Conservation (phyloP, 2,113 vertebrate species). For the Phalacrocorax aristotelis region DNA sequence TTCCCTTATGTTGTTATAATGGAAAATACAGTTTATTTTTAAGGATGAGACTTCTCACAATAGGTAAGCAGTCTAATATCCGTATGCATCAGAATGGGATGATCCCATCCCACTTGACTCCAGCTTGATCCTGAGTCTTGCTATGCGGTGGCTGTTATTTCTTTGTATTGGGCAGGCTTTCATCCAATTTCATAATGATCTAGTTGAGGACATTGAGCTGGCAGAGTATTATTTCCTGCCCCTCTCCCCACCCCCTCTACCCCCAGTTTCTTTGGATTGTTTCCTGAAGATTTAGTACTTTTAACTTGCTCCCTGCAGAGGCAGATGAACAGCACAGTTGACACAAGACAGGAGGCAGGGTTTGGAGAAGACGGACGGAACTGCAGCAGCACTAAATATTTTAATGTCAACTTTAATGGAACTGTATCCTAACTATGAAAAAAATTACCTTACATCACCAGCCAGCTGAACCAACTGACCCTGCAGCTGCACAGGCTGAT, state of each 20-base stretch:
- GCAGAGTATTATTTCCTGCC: background rate
- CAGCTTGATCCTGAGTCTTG: background rate
- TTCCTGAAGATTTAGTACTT: constrained; percentile 5
- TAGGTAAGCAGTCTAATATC: background rate
- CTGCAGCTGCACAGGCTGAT: background rate
- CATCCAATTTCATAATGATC: background rate
- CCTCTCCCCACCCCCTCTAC: background rate
- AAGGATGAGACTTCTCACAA: background rate
- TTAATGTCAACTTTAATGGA: constrained; percentile 13
- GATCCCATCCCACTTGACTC: background rate
- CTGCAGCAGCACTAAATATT: constrained; percentile 7
- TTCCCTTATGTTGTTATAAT: background rate
- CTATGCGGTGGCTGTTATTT: background rate
- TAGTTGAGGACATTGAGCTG: background rate
- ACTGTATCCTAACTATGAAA: background rate
- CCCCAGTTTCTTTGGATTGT: background rate
- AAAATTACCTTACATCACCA: background rate
- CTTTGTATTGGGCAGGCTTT: background rate
- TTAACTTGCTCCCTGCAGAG: constrained; percentile 2
- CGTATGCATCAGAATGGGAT: background rate
- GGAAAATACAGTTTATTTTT: background rate
- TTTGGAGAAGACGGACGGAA: background rate
- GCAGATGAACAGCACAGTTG: background rate
- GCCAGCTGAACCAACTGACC: constrained; percentile 7
- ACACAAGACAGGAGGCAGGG: background rate